Conservation (phyloP, 2,888 invertebrate genomes). For the Sphaerophoria rueppellii region DNA sequence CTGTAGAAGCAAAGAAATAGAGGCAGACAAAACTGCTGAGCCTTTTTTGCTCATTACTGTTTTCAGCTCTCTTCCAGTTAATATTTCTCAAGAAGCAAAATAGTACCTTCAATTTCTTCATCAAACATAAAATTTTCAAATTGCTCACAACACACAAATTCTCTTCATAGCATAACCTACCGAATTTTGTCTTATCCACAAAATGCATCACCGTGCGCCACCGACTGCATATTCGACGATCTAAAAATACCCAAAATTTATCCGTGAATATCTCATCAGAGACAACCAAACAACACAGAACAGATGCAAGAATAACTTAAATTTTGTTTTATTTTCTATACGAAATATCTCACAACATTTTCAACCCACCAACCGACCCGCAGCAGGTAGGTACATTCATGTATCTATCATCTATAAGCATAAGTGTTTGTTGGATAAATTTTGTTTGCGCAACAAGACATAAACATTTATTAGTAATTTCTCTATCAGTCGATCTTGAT, state of each 20-base stretch:
- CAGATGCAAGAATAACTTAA: slow-evolving; percentile 45
- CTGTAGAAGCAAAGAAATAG: too few relatives aligned
- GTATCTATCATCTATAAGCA: neutral
- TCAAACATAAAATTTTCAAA: neutral
- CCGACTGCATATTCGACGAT: slow-evolving; percentile 38
- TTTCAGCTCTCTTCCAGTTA: too few relatives aligned
- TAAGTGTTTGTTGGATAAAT: slow-evolving; percentile 2
- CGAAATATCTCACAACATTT: neutral
- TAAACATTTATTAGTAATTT: slow-evolving; percentile 44
- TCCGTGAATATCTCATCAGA: slow-evolving; percentile 57
- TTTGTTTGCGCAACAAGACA: slow-evolving; percentile 53
- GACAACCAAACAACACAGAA: slow-evolving; percentile 43
- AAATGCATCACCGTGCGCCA: slow-evolving; percentile 40
- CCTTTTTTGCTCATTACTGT: too few relatives aligned
- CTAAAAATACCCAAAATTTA: slow-evolving; percentile 64
- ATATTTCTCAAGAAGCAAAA: neutral
- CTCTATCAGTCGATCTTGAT: neutral
- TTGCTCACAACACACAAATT: neutral
- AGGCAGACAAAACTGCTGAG: too few relatives aligned
- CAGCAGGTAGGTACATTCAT: slow-evolving; percentile 29
- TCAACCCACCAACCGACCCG: neutral
- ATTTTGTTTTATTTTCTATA: slow-evolving; percentile 3
- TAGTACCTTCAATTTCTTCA: neutral
- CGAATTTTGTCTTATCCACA: slow-evolving; percentile 61
- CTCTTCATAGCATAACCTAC: slow-evolving; percentile 29